Evolutionary conservation across 2,888 invertebrate genomes (phyloP).

Genomic region (Eupithecia vulgata): DNA sequence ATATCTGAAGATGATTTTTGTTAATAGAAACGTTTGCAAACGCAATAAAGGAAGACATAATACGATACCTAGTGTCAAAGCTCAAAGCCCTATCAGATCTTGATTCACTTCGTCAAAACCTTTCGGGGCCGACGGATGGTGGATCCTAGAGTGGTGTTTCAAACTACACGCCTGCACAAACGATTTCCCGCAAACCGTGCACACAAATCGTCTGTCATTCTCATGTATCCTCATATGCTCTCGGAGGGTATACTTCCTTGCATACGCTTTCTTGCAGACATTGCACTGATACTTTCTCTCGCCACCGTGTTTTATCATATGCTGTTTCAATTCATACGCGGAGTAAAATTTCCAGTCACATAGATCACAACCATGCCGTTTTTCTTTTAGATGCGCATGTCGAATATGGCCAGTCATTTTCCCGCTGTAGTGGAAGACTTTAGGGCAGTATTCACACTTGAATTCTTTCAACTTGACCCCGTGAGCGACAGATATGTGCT

Average conservation of each 20-base stretch:
- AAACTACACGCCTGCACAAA: conserved; percentile 76
- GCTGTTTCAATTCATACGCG: conserved; percentile 80
- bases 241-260: conserved; percentile 72
- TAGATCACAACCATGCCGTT: conserved; percentile 72
- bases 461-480: conserved; percentile 74
- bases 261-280: conserved; percentile 80
- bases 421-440: conserved; percentile 70
- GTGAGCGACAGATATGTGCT: conserved; percentile 69
- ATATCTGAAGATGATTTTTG: neutral
- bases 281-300: conserved; percentile 79
- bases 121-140: conserved; percentile 59
- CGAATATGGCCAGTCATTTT: conserved; percentile 69
- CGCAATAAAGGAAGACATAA: neutral
- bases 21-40: neutral
- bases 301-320: conserved; percentile 81
- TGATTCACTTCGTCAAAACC: conserved; percentile 23
- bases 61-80: neutral
- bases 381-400: conserved; percentile 75
- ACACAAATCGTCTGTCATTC: conserved; percentile 70
- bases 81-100: conserved; percentile 1
- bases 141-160: conserved; percentile 71
- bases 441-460: conserved; percentile 70
- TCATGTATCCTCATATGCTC: conserved; percentile 77
- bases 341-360: conserved; percentile 84
- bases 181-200: conserved; percentile 66